Evolutionary conservation across 2,113 vertebrate species (phyloP).

Genomic region (Odocoileus virginianus): DNA sequence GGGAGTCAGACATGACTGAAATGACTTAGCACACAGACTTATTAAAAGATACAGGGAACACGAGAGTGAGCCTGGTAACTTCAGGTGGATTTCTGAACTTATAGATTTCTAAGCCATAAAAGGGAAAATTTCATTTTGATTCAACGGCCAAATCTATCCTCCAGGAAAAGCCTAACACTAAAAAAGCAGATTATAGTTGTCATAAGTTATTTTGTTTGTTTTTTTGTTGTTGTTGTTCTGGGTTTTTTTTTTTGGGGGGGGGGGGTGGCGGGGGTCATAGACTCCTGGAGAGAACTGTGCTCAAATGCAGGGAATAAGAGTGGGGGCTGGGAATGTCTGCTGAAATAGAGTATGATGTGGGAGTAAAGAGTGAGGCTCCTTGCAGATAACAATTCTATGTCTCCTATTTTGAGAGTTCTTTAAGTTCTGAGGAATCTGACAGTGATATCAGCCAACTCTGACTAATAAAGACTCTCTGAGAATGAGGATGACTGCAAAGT

Average conservation of each 20-base stretch:
- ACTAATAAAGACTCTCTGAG: not conserved
- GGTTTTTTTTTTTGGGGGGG: not conserved
- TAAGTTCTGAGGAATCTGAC: not conserved
- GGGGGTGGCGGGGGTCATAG: not conserved
- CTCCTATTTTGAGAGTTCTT: not conserved
- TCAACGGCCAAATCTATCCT: not conserved
- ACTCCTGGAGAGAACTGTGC: not conserved
- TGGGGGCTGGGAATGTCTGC: not conserved
- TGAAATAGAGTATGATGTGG: not conserved
- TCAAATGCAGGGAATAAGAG: not conserved
- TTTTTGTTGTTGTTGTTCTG: not conserved
- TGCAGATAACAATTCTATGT: not conserved
- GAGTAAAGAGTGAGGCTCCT: not conserved
- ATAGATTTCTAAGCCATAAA: not conserved
- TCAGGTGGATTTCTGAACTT: conserved; percentile 18
- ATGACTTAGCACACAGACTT: not conserved
- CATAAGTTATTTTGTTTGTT: not conserved
- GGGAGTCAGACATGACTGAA: not conserved
- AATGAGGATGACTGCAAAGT: not conserved
- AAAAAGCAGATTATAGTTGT: not conserved
- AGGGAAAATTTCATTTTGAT: not conserved
- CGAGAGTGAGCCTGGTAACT: not conserved
- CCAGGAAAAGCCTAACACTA: conserved; percentile 14
- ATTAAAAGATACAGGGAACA: not conserved
- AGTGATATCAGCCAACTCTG: not conserved